phyloP scores from a whole-genome alignment of 2,888 invertebrate species.

The Pseudococcus longispinus region DNA sequence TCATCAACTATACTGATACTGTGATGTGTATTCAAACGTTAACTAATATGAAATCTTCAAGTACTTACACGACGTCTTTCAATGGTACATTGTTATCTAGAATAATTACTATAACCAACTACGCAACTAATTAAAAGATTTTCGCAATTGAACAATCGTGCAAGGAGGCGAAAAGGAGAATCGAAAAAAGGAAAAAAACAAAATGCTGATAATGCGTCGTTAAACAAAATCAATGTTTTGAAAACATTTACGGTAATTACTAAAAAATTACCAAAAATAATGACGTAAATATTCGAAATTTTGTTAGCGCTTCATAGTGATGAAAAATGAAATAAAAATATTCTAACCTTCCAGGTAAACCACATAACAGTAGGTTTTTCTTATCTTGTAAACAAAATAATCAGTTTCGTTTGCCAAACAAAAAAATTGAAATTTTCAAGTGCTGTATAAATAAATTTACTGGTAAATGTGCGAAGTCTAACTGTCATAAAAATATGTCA shows the following conservation, averaged over 20 bases:
- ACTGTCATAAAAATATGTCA: background rate
- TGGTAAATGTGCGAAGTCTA: background rate
- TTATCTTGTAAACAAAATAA: background rate
- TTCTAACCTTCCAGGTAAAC: background rate
- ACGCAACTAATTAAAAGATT: background rate
- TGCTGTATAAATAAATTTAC: background rate
- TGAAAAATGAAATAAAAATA: background rate
- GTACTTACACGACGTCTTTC: background rate
- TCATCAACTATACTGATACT: background rate
- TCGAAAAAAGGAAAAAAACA: background rate
- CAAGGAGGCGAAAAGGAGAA: background rate
- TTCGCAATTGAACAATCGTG: background rate
- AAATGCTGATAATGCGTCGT: slow-evolving; percentile 61
- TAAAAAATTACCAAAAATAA: background rate
- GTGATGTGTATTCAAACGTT: background rate
- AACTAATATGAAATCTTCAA: background rate
- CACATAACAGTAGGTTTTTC: background rate
- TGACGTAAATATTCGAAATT: background rate
- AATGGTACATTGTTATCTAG: background rate
- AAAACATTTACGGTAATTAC: background rate
- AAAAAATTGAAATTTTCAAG: background rate
- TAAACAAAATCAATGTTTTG: slow-evolving; percentile 37
- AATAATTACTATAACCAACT: background rate
- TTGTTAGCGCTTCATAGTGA: background rate
- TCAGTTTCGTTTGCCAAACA: background rate